phyloP scores from a whole-genome alignment of 2,113 vertebrate genomes.

The Tychaedon coryphoeus region DNA sequence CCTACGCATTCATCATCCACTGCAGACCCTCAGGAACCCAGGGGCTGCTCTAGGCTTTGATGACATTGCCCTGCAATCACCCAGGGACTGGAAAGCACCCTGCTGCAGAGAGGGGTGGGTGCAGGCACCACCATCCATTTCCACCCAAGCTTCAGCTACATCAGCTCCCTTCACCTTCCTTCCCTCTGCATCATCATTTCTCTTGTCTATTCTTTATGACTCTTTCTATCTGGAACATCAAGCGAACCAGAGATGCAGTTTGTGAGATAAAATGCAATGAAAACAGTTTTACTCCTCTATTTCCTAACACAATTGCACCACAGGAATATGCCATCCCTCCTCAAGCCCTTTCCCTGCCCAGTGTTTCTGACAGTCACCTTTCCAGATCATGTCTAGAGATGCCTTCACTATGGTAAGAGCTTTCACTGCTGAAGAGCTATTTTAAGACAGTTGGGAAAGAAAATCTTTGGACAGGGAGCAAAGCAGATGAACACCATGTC shows the following conservation, averaged over 20 bases:
- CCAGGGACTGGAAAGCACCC: neutral
- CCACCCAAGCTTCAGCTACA: neutral
- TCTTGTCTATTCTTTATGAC: neutral
- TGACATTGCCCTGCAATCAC: neutral
- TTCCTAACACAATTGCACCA: neutral
- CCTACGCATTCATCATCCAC: neutral
- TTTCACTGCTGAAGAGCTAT: neutral
- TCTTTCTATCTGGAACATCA: neutral
- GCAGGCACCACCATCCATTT: neutral
- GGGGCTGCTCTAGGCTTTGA: neutral
- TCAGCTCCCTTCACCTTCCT: neutral
- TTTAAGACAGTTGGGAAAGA: neutral
- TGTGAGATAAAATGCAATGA: neutral
- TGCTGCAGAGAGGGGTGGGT: neutral
- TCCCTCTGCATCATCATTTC: neutral
- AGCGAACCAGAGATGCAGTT: neutral
- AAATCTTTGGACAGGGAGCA: neutral
- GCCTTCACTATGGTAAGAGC: neutral
- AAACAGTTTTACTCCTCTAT: neutral
- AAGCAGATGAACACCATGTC: neutral
- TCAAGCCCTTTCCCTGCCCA: neutral
- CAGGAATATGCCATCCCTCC: neutral
- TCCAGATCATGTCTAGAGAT: neutral
- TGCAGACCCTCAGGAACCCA: neutral
- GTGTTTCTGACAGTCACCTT: neutral